Evolutionary conservation across 2,797 vertebrate genomes (phyloP).

Genomic region (Rhynchotus rufescens): DNA sequence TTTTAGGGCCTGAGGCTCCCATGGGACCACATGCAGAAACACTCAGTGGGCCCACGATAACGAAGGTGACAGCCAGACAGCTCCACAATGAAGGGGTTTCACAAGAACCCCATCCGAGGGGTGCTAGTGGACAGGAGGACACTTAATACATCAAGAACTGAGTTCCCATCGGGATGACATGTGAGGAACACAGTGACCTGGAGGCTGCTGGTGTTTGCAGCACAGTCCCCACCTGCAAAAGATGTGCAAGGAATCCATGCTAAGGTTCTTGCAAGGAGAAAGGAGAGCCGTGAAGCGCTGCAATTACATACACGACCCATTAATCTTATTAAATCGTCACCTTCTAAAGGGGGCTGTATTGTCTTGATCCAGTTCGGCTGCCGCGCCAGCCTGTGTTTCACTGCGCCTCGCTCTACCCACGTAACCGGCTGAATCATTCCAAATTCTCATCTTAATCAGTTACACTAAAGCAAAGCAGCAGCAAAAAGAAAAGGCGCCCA

Average conservation of each 20-base stretch:
- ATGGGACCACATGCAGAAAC: background rate
- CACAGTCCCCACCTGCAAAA: background rate
- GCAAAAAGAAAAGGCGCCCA: background rate
- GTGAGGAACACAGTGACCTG: background rate
- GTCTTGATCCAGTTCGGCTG: background rate
- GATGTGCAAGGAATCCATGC: background rate
- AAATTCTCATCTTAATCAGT: background rate
- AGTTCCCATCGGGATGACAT: background rate
- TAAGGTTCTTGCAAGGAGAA: background rate
- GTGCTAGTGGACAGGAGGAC: background rate
- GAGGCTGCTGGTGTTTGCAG: background rate
- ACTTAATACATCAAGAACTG: background rate
- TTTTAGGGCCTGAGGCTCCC: background rate
- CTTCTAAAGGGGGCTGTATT: background rate
- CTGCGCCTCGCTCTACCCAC: background rate
- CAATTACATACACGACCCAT: background rate
- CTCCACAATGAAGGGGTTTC: background rate
- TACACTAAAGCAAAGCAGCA: background rate
- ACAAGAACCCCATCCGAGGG: background rate
- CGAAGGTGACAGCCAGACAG: background rate
- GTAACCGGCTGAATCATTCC: background rate
- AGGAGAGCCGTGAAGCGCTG: background rate
- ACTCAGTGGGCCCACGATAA: background rate
- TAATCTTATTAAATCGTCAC: constrained; percentile 38
- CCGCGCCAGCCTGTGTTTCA: background rate